Base-by-base conservation (phyloP, 2,888 invertebrate genomes). In the Phyllotreta cruciferae region DNA sequence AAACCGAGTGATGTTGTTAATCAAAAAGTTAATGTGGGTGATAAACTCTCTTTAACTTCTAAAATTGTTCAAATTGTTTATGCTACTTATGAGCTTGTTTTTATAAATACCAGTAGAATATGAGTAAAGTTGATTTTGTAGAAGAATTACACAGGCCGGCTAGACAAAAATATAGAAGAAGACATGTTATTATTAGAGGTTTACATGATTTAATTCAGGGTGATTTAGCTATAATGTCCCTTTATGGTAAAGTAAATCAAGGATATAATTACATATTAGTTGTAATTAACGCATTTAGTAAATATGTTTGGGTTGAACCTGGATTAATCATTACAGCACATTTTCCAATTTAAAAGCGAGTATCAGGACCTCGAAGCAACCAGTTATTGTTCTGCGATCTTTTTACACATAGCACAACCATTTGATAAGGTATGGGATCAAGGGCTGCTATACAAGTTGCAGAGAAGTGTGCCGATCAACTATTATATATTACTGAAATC, bases 131-230 rank as follows among this genome's bases (percentile, higher is more conserved):
- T 49, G 10, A 49, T 36, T 13, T 49, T 49, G 44, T 44, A n/a
- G 14, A 52, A 6, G 37, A 52, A 36, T 38, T 54, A 1, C 53
- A 64, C 71, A 77, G 71, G 69, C 70, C 75, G 13, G 78, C 76
- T 24, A 68, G 80, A 62, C 74, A 68, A 63, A 79, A 80, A 71
- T 79, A 79, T 71, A 70, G 67, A 39, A 67, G 79, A 41, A 66
- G 79, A 53, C 60, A 66, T 52, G 77, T 78, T 13, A 70, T 78
- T 13, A 72, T 78, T 36, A 78, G 77, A 67, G 78, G 74, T 52
- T 69, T 80, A 6, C 73, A 78, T 72, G 79, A 82, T 62, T 66
- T 78, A 35, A 79, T 77, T 78, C 80, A 81, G 74, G 77, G 76
- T 34, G 81, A 82, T 74, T 71, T 81, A 8, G 79, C 76, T 24